Conservation (phyloP, 2,888 invertebrate species). For the Torymus auratus region DNA sequence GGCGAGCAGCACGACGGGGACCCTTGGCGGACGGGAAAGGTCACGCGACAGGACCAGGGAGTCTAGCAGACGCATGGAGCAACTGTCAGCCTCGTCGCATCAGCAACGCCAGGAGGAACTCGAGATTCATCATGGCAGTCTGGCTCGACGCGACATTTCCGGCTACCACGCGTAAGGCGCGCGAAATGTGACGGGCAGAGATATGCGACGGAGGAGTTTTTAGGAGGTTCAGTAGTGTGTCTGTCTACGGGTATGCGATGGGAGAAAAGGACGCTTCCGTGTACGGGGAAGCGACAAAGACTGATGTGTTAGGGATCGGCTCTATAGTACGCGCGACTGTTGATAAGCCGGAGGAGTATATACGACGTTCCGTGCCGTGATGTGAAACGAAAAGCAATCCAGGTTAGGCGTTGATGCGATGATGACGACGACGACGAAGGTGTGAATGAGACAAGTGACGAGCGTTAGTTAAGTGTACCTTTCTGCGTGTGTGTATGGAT, state of each 20-base stretch:
- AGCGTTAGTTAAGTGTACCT: conserved; percentile 51
- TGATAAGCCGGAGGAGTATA: not conserved
- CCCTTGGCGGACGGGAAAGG: conserved; percentile 56
- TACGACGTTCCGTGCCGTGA: conserved; percentile 48
- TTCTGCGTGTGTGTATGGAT: conserved; percentile 31
- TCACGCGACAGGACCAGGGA: conserved; percentile 59
- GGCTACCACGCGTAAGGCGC: conserved; percentile 55
- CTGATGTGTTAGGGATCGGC: too few species aligned
- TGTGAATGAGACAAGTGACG: conserved; percentile 4
- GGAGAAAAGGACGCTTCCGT: too few species aligned
- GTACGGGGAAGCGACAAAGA: too few species aligned
- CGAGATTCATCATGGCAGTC: conserved; percentile 62
- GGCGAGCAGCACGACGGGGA: conserved; percentile 24
- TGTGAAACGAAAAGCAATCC: conserved; percentile 55
- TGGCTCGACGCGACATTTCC: conserved; percentile 62
- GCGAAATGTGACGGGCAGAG: too few species aligned
- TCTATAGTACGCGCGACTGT: too few species aligned
- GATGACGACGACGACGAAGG: conserved; percentile 17
- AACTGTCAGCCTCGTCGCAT: conserved; percentile 59
- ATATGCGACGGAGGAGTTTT: too few species aligned
- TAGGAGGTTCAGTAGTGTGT: conserved; percentile 6
- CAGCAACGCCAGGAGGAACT: conserved; percentile 64
- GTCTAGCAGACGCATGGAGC: conserved; percentile 55
- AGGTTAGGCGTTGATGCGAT: conserved; percentile 32
- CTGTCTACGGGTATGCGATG: not conserved